Base-by-base conservation (phyloP, 2,113 vertebrate species). In the Castor canadensis region DNA sequence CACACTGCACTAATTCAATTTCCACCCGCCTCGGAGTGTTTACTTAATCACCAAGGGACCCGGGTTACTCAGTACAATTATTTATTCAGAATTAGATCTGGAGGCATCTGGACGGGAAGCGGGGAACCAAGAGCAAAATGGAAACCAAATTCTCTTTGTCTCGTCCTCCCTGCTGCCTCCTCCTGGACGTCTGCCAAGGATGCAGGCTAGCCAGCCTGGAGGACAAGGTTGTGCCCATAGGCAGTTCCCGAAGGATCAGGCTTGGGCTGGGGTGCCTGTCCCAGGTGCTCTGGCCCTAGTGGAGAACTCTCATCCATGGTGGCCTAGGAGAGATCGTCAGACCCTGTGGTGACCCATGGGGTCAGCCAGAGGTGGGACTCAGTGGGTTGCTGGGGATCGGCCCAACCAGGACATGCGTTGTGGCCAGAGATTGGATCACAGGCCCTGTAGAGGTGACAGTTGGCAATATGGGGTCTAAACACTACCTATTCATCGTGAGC, bases 61-160 rank as follows among this genome's bases (percentile, higher is more conserved):
- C 6, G 95, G 98, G 98, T 97, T 97, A 97, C 98, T 98, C 98
- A 80, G 98, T 97, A 98, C 98, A 98, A 98, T 98, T 98, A 99
- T 99, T 99, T 99, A 98, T 98, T 98, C 88, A 91, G 98, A 98
- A 99, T 99, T 98, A 98, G 98, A 98, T 98, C 98, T 98, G 0
- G 93, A 98, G 98, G 98, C 98, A 98, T 98, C 98, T 97, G 98
- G 97, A 97, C 96, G 96, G 98, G 96, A 98, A 97, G 98, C 75
- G 86, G 96, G 88, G 96, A 98, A 98, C 95, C 92, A 52, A 13
- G 96, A 98, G 97, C 96, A 94, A 98, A 98, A 98, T 98, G 95
- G 98, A 98, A 94, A 84, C 17, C 49, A 75, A 97, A 91, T 96
- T 97, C 97, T 97, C 80, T 95, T 95, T 90, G 86, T 96, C 95